Evolutionary conservation across 2,113 vertebrate genomes (phyloP).

Genomic region (Mobula birostris): DNA sequence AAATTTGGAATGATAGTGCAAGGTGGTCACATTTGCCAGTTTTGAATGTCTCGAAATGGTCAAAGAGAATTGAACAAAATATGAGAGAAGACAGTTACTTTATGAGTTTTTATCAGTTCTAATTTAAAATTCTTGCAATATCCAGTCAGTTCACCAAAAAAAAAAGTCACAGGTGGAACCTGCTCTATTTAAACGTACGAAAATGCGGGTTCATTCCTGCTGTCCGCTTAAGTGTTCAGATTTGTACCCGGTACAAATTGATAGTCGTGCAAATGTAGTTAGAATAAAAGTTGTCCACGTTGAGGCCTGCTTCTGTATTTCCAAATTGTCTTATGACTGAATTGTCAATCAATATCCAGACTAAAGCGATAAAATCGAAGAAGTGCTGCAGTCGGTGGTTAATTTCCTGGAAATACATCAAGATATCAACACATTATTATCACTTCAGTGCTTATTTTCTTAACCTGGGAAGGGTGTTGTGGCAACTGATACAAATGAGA

Average conservation of each 20-base stretch:
- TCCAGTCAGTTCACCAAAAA: background rate
- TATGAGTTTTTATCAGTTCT: conserved; percentile 8
- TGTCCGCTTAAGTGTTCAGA: background rate
- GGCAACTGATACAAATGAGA: background rate
- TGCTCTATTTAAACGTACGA: background rate
- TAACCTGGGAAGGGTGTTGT: background rate
- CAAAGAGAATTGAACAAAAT: background rate
- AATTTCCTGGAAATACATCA: background rate
- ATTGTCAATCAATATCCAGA: conserved; percentile 28
- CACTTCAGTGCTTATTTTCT: background rate
- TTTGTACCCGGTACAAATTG: conserved; percentile 18
- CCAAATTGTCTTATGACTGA: conserved; percentile 40
- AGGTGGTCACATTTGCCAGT: background rate
- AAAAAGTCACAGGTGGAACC: background rate
- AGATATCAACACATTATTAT: background rate
- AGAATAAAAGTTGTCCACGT: conserved; percentile 27
- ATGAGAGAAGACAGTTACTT: background rate
- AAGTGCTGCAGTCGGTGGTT: background rate
- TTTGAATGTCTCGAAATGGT: background rate
- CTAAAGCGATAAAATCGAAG: background rate
- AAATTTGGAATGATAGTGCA: background rate
- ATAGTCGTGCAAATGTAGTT: conserved; percentile 35
- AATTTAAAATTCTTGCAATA: background rate
- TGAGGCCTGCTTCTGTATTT: conserved; percentile 32
- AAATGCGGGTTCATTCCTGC: background rate